These are phyloP conservation scores for Cynaeus angustus DNA, from an alignment of 2,888 invertebrate species.

Conservation along the genomic window DNA sequence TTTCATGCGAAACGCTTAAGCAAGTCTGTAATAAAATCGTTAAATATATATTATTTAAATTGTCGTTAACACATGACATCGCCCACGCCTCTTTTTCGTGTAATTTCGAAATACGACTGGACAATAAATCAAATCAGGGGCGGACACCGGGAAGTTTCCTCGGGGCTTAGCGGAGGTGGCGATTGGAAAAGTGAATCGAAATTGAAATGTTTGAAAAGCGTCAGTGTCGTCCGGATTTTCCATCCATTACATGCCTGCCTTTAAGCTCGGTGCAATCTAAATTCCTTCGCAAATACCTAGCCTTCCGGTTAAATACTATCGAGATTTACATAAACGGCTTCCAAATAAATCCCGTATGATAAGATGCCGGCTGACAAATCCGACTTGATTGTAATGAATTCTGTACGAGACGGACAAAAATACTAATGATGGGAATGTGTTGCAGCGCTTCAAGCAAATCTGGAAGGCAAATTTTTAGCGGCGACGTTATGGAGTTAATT, in stretches of 20 bases:
- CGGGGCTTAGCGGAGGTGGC: conserved; percentile 6
- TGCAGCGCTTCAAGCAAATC: too few species aligned
- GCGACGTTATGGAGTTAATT: too few species aligned
- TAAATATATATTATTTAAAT: neutral
- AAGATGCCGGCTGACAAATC: conserved; percentile 39
- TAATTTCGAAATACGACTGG: conserved; percentile 17
- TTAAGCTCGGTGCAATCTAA: conserved; percentile 42
- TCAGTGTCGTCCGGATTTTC: conserved; percentile 32
- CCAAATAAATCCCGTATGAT: conserved; percentile 45
- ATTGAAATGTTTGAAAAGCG: conserved; percentile 36
- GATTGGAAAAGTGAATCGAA: conserved; percentile 17
- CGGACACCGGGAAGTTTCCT: conserved; percentile 25
- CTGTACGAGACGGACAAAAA: neutral
- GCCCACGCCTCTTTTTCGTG: conserved; percentile 23
- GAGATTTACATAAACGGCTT: conserved; percentile 43
- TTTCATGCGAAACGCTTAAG: conserved; percentile 8
- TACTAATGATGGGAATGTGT: neutral
- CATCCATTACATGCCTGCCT: conserved; percentile 40
- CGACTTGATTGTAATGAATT: conserved; percentile 38
- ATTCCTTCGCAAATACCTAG: conserved; percentile 44
- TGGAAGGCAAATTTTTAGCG: too few species aligned
- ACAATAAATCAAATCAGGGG: conserved; percentile 31
- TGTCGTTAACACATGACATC: conserved; percentile 15
- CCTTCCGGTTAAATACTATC: conserved; percentile 36
- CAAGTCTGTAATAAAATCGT: conserved; percentile 4